These are phyloP conservation scores for Bhutanitis thaidina DNA, from an alignment of 2,888 invertebrate species.

Conservation along the genomic window DNA sequence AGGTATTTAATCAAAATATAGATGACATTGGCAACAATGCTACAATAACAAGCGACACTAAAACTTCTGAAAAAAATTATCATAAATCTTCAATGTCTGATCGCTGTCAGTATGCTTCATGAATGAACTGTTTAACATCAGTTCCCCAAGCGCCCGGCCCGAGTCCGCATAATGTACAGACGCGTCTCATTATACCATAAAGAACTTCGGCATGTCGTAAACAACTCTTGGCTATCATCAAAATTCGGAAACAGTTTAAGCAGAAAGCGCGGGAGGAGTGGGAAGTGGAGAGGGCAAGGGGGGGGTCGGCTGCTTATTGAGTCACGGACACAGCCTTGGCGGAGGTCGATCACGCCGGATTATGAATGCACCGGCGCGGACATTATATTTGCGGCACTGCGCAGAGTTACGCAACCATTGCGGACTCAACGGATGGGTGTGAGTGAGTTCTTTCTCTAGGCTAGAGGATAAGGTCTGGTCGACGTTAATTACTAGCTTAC, in stretches of 20 bases:
- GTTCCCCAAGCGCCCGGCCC: neutral
- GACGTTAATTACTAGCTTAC: too few relatives aligned
- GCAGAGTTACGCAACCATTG: constrained; percentile 2
- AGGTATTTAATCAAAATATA: too few relatives aligned
- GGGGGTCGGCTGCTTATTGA: constrained; percentile 10
- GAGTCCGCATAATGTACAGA: neutral
- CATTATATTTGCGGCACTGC: constrained; percentile 22
- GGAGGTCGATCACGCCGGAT: constrained; percentile 49
- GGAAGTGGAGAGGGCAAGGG: neutral
- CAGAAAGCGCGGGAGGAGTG: neutral
- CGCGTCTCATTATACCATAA: neutral
- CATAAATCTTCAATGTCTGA: too few relatives aligned
- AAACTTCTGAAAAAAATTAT: too few relatives aligned
- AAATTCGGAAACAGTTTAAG: neutral
- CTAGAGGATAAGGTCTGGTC: too few relatives aligned
- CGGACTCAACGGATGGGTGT: neutral
- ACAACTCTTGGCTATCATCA: neutral
- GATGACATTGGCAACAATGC: too few relatives aligned
- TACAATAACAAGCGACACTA: too few relatives aligned
- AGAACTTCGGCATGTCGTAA: neutral
- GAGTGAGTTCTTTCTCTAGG: too few relatives aligned
- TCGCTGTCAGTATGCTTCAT: neutral
- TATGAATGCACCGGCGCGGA: constrained; percentile 47
- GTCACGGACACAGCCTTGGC: constrained; percentile 46
- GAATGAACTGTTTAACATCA: neutral